A percentile compares a stretch with the other conserved stretches of the same genome.
phyloP scores from a whole-genome alignment of 2,888 invertebrate species.

The Erebia ligea region DNA sequence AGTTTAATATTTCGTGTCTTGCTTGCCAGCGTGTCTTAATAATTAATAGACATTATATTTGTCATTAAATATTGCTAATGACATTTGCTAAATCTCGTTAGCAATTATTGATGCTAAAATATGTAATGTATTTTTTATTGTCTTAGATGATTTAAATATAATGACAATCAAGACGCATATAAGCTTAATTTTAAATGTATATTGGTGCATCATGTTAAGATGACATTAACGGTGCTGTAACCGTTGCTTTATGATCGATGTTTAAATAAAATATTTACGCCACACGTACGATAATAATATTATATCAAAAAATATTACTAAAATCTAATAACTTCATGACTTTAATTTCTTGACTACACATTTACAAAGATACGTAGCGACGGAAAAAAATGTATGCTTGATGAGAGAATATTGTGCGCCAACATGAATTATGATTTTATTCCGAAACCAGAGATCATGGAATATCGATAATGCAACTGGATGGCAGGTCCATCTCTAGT shows the following conservation, averaged over 20 bases:
- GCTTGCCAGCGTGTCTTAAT: neutral
- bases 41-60: neutral
- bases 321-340: neutral
- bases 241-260: neutral
- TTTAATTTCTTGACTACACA: slow-evolving; percentile 48
- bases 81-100: too few species aligned
- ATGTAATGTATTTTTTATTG: too few species aligned
- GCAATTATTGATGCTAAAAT: too few species aligned
- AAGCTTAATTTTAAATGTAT: neutral
- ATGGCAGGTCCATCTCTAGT: slow-evolving; percentile 52
- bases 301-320: neutral
- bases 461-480: slow-evolving; percentile 36
- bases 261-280: neutral
- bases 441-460: slow-evolving; percentile 29
- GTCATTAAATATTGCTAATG: neutral
- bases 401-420: slow-evolving; percentile 46
- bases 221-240: neutral
- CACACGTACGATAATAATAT: neutral
- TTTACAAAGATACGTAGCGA: slow-evolving; percentile 51
- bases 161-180: neutral
- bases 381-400: slow-evolving; percentile 47
- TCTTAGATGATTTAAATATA: slow-evolving; percentile 1
- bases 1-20: neutral
- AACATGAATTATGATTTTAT: slow-evolving; percentile 55
- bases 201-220: neutral